Evolutionary conservation across 2,888 invertebrate species (phyloP).

Genomic region (Tetragonisca angustula): DNA sequence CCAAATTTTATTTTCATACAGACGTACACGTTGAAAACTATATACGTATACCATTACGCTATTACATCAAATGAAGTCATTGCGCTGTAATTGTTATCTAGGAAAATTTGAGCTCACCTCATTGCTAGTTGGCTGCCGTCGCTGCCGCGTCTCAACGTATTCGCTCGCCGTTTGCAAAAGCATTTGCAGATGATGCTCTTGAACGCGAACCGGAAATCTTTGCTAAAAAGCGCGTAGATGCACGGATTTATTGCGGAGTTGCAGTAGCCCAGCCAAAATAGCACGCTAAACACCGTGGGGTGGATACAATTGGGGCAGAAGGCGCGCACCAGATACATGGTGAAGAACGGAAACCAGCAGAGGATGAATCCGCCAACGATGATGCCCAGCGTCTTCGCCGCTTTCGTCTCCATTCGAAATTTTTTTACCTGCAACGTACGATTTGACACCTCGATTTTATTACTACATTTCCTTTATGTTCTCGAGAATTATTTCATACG

Average conservation of each 20-base stretch:
- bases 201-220: conserved; percentile 97
- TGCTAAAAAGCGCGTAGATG: conserved; percentile 97
- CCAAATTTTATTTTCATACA: too few relatives aligned
- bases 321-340: conserved; percentile 95
- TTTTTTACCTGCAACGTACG: conserved; percentile 90
- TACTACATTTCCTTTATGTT: not conserved
- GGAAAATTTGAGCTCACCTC: conserved; percentile 68
- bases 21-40: too few relatives aligned
- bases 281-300: conserved; percentile 93
- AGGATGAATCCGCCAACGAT: conserved; percentile 98
- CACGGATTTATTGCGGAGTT: conserved; percentile 98
- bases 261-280: conserved; percentile 99
- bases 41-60: too few relatives aligned
- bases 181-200: conserved; percentile 95
- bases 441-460: not conserved
- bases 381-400: conserved; percentile 97
- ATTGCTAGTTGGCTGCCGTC: conserved; percentile 81
- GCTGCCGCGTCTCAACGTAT: conserved; percentile 82
- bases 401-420: conserved; percentile 98
- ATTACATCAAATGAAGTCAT: too few relatives aligned
- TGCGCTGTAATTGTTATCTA: not conserved
- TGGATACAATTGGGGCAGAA: conserved; percentile 95
- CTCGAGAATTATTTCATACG: not conserved
- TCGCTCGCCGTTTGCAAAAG: conserved; percentile 87
- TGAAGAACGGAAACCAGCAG: conserved; percentile 99